These are phyloP conservation scores for Mercenaria mercenaria DNA, from an alignment of 1,140 invertebrate genomes.

Conservation along the genomic window DNA sequence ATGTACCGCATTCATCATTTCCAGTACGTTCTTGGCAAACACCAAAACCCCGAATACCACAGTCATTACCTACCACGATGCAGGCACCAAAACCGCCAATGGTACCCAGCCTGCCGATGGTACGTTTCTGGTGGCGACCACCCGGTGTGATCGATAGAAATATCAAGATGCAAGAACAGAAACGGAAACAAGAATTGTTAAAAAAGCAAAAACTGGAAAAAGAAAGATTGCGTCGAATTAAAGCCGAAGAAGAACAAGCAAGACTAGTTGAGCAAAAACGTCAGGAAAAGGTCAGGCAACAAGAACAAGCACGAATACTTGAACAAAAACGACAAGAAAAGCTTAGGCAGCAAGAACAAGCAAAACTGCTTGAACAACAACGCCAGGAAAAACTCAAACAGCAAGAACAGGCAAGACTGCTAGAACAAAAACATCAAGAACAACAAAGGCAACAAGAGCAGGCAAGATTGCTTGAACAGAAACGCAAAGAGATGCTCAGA, in stretches of 20 bases:
- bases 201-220: slow-evolving; percentile 24
- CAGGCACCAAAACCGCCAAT: background rate
- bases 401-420: background rate
- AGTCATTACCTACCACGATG: background rate
- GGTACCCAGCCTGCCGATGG: slow-evolving; percentile 48
- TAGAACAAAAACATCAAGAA: background rate
- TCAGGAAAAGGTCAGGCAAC: slow-evolving; percentile 29
- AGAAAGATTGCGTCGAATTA: slow-evolving; percentile 7
- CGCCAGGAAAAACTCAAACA: background rate
- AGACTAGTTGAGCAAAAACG: slow-evolving; percentile 41
- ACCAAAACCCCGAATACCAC: background rate
- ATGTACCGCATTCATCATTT: background rate
- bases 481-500: background rate
- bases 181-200: slow-evolving; percentile 24
- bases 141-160: background rate
- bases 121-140: slow-evolving; percentile 55
- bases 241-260: slow-evolving; percentile 47
- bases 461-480: slow-evolving; percentile 31
- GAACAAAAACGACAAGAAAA: slow-evolving; percentile 26
- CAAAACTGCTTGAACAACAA: background rate
- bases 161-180: slow-evolving; percentile 30
- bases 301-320: slow-evolving; percentile 25
- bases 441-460: slow-evolving; percentile 1
- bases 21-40: background rate
- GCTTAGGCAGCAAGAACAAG: background rate